Percentiles rank a stretch among this genome's conserved stretches.
These are phyloP conservation scores for Ametastegia equiseti DNA, from an alignment of 2,888 invertebrate species.

Conservation along the genomic window DNA sequence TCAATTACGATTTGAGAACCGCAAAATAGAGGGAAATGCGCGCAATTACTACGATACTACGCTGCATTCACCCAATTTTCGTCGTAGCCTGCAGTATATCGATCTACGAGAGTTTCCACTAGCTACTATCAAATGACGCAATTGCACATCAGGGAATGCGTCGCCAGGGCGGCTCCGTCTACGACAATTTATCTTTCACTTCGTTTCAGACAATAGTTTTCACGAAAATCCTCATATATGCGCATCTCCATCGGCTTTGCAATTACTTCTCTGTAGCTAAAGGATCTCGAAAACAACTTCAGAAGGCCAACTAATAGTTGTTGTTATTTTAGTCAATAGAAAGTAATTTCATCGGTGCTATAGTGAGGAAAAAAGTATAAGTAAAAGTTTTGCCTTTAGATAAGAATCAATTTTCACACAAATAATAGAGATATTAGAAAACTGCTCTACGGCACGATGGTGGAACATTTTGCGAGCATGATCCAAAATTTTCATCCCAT, in stretches of 20 bases:
- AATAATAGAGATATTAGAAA: no score
- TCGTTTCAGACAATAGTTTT: neutral
- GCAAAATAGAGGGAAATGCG: neutral
- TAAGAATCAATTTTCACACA: no score
- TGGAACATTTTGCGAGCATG: no score
- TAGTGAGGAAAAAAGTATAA: no score
- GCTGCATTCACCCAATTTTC: conserved; percentile 23
- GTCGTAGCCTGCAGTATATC: conserved; percentile 22
- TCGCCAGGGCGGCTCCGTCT: neutral
- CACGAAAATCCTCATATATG: neutral
- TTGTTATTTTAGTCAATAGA: no score
- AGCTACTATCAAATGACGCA: conserved; percentile 10
- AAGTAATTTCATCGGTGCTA: no score
- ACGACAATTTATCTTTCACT: neutral
- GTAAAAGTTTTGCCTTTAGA: no score
- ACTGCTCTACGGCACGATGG: no score
- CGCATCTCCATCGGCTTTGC: neutral
- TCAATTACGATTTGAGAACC: no score
- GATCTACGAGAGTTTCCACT: conserved; percentile 29
- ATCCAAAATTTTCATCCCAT: no score
- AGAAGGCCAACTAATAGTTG: no score
- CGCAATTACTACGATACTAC: conserved; percentile 4
- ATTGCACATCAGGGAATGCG: conserved; percentile 29
- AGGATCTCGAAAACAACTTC: neutral
- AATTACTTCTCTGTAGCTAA: neutral